Percentiles rank a stretch among this genome's conserved stretches.
Conservation (phyloP, 1,140 invertebrate genomes). For the Cyphomyrmex costatus region DNA sequence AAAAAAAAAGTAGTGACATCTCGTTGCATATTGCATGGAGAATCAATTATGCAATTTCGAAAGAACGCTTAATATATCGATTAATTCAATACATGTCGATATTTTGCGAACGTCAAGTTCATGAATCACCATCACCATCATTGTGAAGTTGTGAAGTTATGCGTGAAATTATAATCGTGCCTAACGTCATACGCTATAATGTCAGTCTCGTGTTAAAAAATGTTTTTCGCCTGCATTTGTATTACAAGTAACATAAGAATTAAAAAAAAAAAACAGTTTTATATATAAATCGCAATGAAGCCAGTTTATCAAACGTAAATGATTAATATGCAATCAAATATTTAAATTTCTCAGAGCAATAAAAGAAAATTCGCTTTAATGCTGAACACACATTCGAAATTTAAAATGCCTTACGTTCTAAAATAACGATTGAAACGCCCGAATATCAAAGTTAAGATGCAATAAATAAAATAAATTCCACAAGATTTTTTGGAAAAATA, state of each 20-base stretch:
- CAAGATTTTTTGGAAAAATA: not conserved
- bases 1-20: too few species aligned
- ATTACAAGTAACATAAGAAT: not conserved
- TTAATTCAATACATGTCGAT: not conserved
- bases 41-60: not conserved
- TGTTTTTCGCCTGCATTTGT: not conserved
- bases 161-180: not conserved
- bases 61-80: not conserved
- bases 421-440: not conserved
- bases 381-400: not conserved
- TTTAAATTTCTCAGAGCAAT: not conserved
- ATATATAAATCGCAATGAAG: not conserved
- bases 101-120: not conserved
- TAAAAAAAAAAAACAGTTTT: not conserved
- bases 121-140: not conserved
- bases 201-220: not conserved
- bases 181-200: not conserved
- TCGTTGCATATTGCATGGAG: too few species aligned
- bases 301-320: not conserved
- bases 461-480: not conserved
- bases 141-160: not conserved
- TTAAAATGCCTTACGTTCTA: not conserved
- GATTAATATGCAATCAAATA: not conserved
- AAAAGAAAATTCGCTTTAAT: not conserved
- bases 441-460: not conserved